A percentile compares a stretch with the other conserved stretches of the same genome.
Conservation (phyloP, 2,888 invertebrate genomes). For the Heliconius cydno region DNA sequence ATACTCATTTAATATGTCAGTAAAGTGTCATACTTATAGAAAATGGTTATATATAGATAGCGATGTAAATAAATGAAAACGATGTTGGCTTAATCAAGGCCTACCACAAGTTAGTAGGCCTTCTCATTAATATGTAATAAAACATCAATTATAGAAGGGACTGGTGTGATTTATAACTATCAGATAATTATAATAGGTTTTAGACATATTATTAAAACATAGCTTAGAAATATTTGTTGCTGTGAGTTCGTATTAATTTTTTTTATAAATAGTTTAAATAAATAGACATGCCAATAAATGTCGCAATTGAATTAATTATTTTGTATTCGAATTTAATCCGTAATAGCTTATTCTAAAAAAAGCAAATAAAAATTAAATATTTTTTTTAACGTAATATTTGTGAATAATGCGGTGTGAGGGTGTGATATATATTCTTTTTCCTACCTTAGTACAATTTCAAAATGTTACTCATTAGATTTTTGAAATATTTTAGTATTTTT, state of each 20-base stretch:
- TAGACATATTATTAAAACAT: not conserved
- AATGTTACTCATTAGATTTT: not conserved
- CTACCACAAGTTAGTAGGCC: slow-evolving; percentile 60
- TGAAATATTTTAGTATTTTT: not conserved
- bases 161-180: slow-evolving; percentile 25
- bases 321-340: too few relatives aligned
- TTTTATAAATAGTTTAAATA: not conserved
- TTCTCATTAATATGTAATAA: slow-evolving; percentile 54
- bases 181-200: slow-evolving; percentile 12
- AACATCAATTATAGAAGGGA: slow-evolving; percentile 29
- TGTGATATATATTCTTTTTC: not conserved
- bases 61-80: slow-evolving; percentile 32
- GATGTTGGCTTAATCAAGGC: slow-evolving; percentile 56
- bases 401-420: too few relatives aligned
- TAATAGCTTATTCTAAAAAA: too few relatives aligned
- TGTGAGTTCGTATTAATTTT: not conserved
- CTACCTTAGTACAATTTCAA: not conserved
- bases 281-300: too few relatives aligned
- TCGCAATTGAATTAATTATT: too few relatives aligned
- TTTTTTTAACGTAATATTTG: too few relatives aligned
- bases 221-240: not conserved
- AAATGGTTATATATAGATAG: not conserved
- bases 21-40: not conserved
- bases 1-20: not conserved
- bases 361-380: too few relatives aligned